These are phyloP conservation scores for Lasioglossum malachurum DNA, from an alignment of 2,888 invertebrate species.

Conservation along the genomic window DNA sequence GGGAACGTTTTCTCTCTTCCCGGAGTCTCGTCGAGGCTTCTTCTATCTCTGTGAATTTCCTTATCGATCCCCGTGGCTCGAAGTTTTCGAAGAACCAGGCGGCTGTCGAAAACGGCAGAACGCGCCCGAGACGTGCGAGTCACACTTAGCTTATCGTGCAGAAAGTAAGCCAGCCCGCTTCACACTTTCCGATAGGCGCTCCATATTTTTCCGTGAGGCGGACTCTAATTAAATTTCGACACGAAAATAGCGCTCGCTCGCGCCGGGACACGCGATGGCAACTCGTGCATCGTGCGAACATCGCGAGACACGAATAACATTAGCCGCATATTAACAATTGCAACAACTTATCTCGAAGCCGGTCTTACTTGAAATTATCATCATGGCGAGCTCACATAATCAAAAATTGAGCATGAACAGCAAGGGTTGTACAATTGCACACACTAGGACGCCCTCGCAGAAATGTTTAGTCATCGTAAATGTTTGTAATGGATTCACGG, in stretches of 20 bases:
- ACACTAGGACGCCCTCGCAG: neutral
- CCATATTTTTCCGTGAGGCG: constrained; percentile 25
- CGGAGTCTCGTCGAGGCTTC: neutral
- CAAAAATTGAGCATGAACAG: neutral
- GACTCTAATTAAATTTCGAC: constrained; percentile 55
- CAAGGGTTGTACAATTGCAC: neutral
- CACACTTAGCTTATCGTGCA: constrained; percentile 44
- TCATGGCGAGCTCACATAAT: neutral
- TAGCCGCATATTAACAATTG: constrained; percentile 28
- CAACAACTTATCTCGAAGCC: neutral
- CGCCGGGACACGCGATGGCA: constrained; percentile 26
- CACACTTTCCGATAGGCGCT: constrained; percentile 37
- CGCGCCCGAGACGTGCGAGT: constrained; percentile 9
- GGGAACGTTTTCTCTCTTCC: neutral
- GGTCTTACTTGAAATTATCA: neutral
- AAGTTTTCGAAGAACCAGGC: neutral
- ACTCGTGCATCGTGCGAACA: constrained; percentile 2
- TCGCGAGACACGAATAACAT: constrained; percentile 16
- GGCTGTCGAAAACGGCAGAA: neutral
- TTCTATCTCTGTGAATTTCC: neutral
- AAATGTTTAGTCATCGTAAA: neutral
- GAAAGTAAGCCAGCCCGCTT: constrained; percentile 40
- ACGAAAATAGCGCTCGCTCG: constrained; percentile 20
- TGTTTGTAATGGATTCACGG: neutral
- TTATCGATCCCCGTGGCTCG: neutral